Evolutionary conservation across 2,888 invertebrate species (phyloP), one percentile per base, ranked within the genome.

Genomic region (Heptascelio sp.): DNA sequence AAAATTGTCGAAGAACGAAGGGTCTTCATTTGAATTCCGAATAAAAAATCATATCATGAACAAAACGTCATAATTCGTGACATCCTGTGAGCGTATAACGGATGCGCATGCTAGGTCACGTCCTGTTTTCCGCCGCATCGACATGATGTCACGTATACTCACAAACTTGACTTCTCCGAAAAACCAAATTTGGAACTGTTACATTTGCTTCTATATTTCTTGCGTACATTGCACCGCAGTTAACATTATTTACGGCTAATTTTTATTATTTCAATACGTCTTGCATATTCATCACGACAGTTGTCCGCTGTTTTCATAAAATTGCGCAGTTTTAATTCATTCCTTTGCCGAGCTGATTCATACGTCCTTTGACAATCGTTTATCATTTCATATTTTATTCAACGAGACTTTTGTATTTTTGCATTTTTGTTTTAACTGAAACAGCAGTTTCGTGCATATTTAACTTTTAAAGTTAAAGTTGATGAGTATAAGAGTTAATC

Each of bases 61-160:
- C 83, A 77, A 85, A 84, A 85, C 85, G 85, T 88, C 88, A 87
- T 87, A 89, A 89, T 89, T 89, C 92, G 91, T 90, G 90, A 90
- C 91, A 92, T 92, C 92, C 92, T 90, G 87, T 86, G 82, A 86
- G 87, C 80, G 84, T 89, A 90, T 89, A 90, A 89, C 90, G 89
- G 89, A 91, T 89, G 86, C 87, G 89, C 85, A 90, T 91, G 91
- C 90, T 85, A 75, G 88, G 88, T 91, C 92, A 92, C 91, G 92
- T 92, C 88, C 90, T 82, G 87, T 89, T 89, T 91, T 89, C 87
- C 88, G 86, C 89, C 83, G 83, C 89, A 86, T 88, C 88, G 86
- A 80, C 87, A 59, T 88, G 87, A 87, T 88, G 90, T 89, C 91
- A 91, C 91, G 91, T 91, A 89, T 86, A 76, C 75, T 79, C 72